Evolutionary conservation across 2,113 vertebrate species (phyloP).

Genomic region (Chauna torquata): DNA sequence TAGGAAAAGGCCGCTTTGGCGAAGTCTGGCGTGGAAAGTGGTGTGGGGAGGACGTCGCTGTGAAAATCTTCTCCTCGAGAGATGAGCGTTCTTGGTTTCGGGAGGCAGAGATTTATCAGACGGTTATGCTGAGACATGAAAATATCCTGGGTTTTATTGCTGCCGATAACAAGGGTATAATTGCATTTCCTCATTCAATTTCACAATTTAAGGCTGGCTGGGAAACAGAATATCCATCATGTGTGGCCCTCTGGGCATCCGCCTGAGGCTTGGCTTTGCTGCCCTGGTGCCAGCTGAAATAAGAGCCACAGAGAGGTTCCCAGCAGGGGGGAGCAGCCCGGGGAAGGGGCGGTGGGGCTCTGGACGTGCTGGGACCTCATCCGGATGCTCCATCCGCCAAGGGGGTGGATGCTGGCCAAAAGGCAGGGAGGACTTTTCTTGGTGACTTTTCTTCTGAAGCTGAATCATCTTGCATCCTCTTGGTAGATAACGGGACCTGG

Average conservation of each 20-base stretch:
- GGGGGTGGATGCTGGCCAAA: neutral
- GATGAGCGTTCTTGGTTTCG: conserved; percentile 98
- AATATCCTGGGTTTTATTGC: conserved; percentile 98
- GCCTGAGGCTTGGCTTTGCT: neutral
- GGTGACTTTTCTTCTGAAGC: neutral
- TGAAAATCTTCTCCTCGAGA: conserved; percentile 97
- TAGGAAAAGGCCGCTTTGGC: conserved; percentile 93
- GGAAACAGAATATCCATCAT: neutral
- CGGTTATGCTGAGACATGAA: conserved; percentile 94
- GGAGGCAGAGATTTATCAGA: conserved; percentile 97
- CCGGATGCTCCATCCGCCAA: neutral
- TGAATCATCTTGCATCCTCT: neutral
- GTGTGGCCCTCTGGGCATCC: neutral
- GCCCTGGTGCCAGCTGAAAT: too few species aligned
- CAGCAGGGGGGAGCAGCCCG: too few species aligned
- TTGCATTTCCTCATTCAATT: neutral
- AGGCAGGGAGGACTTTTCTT: accelerated
- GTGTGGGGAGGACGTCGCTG: conserved; percentile 95
- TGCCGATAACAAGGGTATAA: conserved; percentile 96
- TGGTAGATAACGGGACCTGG: conserved; percentile 93
- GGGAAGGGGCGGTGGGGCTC: too few species aligned
- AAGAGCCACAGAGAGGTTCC: too few species aligned
- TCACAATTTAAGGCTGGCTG: neutral
- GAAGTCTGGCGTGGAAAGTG: conserved; percentile 97
- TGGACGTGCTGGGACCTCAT: neutral